Conservation (phyloP, 2,888 invertebrate species). For the Iphiclides podalirius region DNA sequence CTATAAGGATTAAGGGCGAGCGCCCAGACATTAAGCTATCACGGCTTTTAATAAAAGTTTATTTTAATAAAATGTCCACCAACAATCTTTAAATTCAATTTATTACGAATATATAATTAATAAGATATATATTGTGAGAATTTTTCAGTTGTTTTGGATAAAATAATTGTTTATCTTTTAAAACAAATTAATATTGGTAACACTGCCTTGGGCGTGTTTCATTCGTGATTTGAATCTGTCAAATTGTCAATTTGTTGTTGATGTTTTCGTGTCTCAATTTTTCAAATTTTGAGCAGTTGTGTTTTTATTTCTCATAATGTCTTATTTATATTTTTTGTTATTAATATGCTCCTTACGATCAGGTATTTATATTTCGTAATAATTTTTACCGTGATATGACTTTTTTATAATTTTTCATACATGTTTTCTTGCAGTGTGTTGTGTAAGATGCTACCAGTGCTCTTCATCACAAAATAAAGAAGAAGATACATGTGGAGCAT, state of each 20-base stretch:
- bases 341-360: slow-evolving; percentile 33
- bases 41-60: no score
- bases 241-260: slow-evolving; percentile 10
- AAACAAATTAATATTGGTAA: no score
- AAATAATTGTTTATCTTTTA: no score
- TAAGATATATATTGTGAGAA: no score
- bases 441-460: slow-evolving; percentile 96
- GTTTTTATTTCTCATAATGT: slow-evolving; percentile 15
- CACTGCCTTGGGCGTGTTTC: slow-evolving; percentile 13
- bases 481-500: slow-evolving; percentile 94
- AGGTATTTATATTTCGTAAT: slow-evolving; percentile 28
- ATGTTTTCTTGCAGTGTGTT: slow-evolving; percentile 70
- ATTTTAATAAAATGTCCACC: no score
- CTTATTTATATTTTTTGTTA: slow-evolving; percentile 25
- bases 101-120: no score
- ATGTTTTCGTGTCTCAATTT: slow-evolving; percentile 9
- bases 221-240: not conserved
- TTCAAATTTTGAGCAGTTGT: slow-evolving; percentile 13
- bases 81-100: no score
- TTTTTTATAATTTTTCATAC: not conserved
- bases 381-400: not conserved
- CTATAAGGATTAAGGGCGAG: no score
- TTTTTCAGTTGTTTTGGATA: no score
- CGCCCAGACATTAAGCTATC: no score
- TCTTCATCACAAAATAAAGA: slow-evolving; percentile 89